Evolutionary conservation across 1,140 invertebrate genomes (phyloP).

Genomic region (Camponotus floridanus): DNA sequence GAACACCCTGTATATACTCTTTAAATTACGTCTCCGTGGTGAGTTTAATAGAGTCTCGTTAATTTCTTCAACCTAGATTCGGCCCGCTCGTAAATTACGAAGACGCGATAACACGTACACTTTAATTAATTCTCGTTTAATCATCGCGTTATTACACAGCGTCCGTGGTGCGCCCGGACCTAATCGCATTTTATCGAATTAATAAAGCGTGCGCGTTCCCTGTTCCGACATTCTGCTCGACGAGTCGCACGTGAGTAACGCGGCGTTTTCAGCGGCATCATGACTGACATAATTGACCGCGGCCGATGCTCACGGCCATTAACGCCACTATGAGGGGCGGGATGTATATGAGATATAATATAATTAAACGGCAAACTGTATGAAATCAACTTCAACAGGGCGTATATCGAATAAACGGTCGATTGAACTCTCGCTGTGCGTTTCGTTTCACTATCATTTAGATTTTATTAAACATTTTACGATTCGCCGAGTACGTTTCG

Average conservation of each 20-base stretch:
- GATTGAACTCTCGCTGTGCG: conserved; percentile 9
- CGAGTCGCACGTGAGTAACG: conserved; percentile 49
- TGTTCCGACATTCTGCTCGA: conserved; percentile 53
- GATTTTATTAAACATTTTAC: conserved; percentile 79
- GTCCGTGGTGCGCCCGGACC: conserved; percentile 36
- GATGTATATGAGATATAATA: conserved; percentile 68
- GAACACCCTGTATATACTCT: neutral
- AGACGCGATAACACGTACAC: conserved; percentile 52
- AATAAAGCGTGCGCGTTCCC: conserved; percentile 54
- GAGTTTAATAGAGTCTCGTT: conserved; percentile 47
- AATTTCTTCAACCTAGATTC: conserved; percentile 44
- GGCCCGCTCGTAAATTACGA: conserved; percentile 47
- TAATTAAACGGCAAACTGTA: conserved; percentile 78
- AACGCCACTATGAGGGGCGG: conserved; percentile 64
- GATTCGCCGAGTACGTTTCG: conserved; percentile 66
- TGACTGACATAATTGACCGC: conserved; percentile 73
- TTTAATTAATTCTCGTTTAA: conserved; percentile 61
- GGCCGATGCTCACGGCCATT: conserved; percentile 68
- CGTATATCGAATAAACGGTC: conserved; percentile 31
- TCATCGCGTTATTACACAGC: conserved; percentile 54
- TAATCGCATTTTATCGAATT: conserved; percentile 64
- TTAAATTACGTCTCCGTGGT: conserved; percentile 22
- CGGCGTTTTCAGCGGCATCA: conserved; percentile 64
- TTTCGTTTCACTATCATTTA: conserved; percentile 71
- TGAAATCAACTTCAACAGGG: conserved; percentile 73